phyloP scores from a whole-genome alignment of 2,888 invertebrate species.

The Noctua janthina region DNA sequence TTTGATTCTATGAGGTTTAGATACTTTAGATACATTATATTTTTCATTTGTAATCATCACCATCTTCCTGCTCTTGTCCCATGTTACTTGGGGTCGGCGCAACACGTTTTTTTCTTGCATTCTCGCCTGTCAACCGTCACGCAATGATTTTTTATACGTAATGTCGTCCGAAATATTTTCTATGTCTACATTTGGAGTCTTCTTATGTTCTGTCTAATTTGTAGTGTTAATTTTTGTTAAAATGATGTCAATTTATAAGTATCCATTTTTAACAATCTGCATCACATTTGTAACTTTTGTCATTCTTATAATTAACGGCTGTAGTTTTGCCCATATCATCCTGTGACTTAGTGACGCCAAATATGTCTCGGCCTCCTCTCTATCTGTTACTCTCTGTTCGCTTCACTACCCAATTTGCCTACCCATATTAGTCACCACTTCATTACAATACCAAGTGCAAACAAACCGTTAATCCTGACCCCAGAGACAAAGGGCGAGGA shows the following conservation, averaged over 20 bases:
- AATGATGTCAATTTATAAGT: neutral
- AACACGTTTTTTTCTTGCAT: no score
- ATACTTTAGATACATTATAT: neutral
- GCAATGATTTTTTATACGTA: neutral
- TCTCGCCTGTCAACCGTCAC: no score
- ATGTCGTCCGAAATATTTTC: neutral
- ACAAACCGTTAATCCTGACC: slow-evolving; percentile 60
- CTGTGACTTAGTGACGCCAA: neutral
- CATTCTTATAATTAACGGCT: neutral
- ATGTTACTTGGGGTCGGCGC: no score
- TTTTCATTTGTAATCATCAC: neutral
- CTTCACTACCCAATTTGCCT: slow-evolving; percentile 12
- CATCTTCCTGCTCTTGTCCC: no score
- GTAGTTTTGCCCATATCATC: neutral
- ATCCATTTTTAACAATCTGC: neutral
- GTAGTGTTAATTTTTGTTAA: no score
- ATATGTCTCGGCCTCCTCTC: neutral
- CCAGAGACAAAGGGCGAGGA: slow-evolving; percentile 40
- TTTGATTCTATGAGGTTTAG: neutral
- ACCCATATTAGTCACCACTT: slow-evolving; percentile 30
- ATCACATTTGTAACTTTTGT: no score
- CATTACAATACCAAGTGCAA: slow-evolving; percentile 59
- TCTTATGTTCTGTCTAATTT: no score
- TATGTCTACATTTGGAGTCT: no score
- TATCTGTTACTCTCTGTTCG: neutral